Base-by-base conservation (phyloP, 2,113 vertebrate genomes). In the Chamaetylas fuelleborni region DNA sequence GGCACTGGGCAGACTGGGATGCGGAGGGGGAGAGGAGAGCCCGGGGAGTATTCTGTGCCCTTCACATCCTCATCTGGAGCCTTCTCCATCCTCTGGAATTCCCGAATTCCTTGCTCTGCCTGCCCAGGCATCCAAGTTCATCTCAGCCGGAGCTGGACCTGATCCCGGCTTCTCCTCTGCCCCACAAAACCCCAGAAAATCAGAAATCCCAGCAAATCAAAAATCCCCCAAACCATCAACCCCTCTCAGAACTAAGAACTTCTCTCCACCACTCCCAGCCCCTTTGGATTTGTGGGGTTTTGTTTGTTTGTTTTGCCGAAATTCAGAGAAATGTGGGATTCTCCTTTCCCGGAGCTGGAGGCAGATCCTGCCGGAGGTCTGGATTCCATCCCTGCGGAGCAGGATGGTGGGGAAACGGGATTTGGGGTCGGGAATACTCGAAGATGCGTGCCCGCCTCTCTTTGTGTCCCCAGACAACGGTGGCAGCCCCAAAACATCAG, bases 401-500 rank as follows among this genome's bases (percentile, higher is more conserved):
- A 9, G 65, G 40, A 47, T 3, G 31, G 22, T 8, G 45, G 67
- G 54, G 19, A 86, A 43, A 43, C 16, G 29, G 19, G 36, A 12
- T 64, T 60, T 65, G 64, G 19, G 29, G 5, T 73, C 42, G 22
- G 85, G 69, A 40, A 33, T 9, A 1, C 25, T 9, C 5, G 0
- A 38, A 20, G 14, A 10, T n/a, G 8, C 0, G 1, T 9, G 6
- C 6, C 17, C 33, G 3, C 0, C 10, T 25, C 19, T 26, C 26
- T 38, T 48, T 6, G 34, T 17, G 38, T 4, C 33, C 11, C 38
- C 19, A 0, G 47, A 53, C 50, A 13, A 1, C 2, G 0, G 31
- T 0, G 50, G 61, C 14, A 50, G 12, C 61, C 72, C 42, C 43
- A 19, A 50, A 23, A 11, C 14, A 13, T 36, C 86, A 6, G 14